These are phyloP conservation scores for Andrena camellia DNA, from an alignment of 2,888 invertebrate genomes.

Conservation along the genomic window DNA sequence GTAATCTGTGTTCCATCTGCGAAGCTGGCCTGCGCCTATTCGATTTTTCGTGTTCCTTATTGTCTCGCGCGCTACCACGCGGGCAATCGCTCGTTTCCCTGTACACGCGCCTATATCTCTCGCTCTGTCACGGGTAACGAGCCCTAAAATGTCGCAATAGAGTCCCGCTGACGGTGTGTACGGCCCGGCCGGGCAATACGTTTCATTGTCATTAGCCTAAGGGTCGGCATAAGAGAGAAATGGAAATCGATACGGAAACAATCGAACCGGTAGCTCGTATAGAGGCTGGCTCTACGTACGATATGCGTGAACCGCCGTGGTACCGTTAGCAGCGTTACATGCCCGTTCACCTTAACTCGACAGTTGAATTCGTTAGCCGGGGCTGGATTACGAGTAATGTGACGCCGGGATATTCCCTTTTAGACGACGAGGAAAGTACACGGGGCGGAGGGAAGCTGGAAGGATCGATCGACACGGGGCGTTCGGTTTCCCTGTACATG, in stretches of 20 bases:
- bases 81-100: neutral
- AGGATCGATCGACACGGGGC: slow-evolving; percentile 25
- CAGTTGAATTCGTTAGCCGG: slow-evolving; percentile 66
- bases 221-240: slow-evolving; percentile 64
- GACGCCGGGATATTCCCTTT: slow-evolving; percentile 63
- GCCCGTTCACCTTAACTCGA: slow-evolving; percentile 62
- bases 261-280: slow-evolving; percentile 59
- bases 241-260: slow-evolving; percentile 71
- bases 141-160: slow-evolving; percentile 58
- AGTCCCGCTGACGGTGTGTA: slow-evolving; percentile 31
- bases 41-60: slow-evolving; percentile 43
- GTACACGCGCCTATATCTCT: neutral
- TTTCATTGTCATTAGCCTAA: slow-evolving; percentile 65
- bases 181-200: slow-evolving; percentile 29
- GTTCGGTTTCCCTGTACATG: slow-evolving; percentile 25
- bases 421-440: slow-evolving; percentile 39
- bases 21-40: slow-evolving; percentile 11
- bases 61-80: slow-evolving; percentile 32
- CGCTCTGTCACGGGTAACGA: slow-evolving; percentile 38
- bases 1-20: slow-evolving; percentile 43
- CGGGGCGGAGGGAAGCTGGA: slow-evolving; percentile 11
- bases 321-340: slow-evolving; percentile 70
- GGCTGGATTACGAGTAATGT: slow-evolving; percentile 63
- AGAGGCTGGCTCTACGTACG: slow-evolving; percentile 29
- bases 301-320: slow-evolving; percentile 56